Base-by-base conservation (phyloP, 2,797 vertebrate species). In the Gastrophryne carolinensis region DNA sequence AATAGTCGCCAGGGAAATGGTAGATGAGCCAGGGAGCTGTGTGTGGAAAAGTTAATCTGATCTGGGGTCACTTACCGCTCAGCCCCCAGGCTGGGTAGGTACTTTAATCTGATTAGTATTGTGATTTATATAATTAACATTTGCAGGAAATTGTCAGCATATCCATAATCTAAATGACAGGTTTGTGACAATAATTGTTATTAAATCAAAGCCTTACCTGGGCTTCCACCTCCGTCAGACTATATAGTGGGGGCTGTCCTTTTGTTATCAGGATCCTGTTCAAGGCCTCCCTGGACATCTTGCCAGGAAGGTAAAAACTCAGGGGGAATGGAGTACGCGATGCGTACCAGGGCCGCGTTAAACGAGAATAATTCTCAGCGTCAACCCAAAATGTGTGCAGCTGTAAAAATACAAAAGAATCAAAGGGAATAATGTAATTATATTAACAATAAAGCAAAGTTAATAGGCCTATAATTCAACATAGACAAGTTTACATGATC, bases 381-480 rank as follows among this genome's bases (percentile, higher is more conserved):
- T 99, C 97, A 79, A 99, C 91, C 98, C 97, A 99, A 86, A 99
- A 99, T n/a, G 96, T 97, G 83, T 99, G 95, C 82, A 99, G 86
- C 98, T 75, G 72, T 17, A 19, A 32, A 35, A 52, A 47, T n/a
- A 66, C 29, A 23, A 4, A 34, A 5, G 2, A 19, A 30, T 17
- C 37, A 13, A 24, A 8, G 26, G 15, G 5, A 12, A 13, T 35
- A 8, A 9, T n/a, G 6, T 13, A 23, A 15, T 23, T 3, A 4
- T 4, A 24, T 52, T 23, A 35, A 21, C 13, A 15, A 57, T 27
- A 4, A 21, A 8, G 17, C 12, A 17, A 32, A 9, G 26, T 34
- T 57, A 57, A 17, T 57, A 10, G 27, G 11, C 27, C 27, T 57
- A 57, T 34, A 57, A 32, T 32, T 57, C 54, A 57, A 29, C 19